Base-by-base conservation (phyloP, 53 echinoderm and acorn worm species). In the Crossaster papposus region DNA sequence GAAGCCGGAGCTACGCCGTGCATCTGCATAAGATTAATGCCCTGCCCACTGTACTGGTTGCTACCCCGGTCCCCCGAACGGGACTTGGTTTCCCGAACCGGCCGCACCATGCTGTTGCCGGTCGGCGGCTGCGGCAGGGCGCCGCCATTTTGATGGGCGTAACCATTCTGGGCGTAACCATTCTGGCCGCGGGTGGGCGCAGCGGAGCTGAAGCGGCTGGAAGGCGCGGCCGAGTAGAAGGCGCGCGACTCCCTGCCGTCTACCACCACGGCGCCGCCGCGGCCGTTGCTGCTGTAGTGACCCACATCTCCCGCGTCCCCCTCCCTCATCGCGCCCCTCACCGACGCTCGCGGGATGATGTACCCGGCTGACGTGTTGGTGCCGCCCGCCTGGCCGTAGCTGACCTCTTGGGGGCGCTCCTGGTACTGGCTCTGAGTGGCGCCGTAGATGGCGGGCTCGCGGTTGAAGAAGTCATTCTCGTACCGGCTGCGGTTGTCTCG, bases 331-430 rank as follows among this genome's bases (percentile, higher is more conserved):
- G 79, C 63, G 68, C 80, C 80, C 22, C 71, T 28, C 18, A 79
- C 32, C 23, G 80, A 70, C 15, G 80, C 89, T 33, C 89, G 38
- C 1, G 89, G 89, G 80, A 89, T 89, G 51, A 80, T 64, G 70
- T 89, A 89, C 22, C 85, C 85, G 33, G 54, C 34, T 1, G 28
- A n/a, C 8, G 32, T 78, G 11, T 35, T 88, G 78, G 55, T 24
- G 12, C 58, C 1, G 51, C 36, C 68, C 1, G 18, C 2, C 29
- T 80, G 68, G 65, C 89, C 80, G 68, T 89, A 89, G 54, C 65
- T 89, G 65, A 89, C 89, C 70, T 89, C 89, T 23, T 89, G 89
- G 28, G 89, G 89, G 79, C 65, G 89, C 3, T 89, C 52, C 70
- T 80, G 89, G 30, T 79, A 65, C 50, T 70, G 71, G 14, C 64